Evolutionary conservation across 1,140 invertebrate genomes (phyloP), one percentile per base, ranked within the genome.

Genomic region (Andricus grossulariae): DNA sequence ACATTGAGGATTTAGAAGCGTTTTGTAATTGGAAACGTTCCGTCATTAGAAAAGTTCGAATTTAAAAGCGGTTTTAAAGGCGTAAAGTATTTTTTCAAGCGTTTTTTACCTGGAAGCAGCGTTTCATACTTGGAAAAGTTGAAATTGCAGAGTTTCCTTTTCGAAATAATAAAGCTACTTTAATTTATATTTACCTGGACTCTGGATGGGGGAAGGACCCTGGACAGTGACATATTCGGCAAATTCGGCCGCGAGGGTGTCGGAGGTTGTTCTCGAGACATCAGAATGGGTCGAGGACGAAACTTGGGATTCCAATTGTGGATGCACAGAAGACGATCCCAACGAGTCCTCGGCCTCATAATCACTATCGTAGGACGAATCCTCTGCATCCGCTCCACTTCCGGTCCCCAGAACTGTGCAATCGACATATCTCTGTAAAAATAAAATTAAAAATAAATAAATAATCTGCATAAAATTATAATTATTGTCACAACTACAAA

Each of bases 291-390:
- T 87, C n/a, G 89, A 85, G 10, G 89, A 81, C 18, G 87, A 86
- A 3, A 88, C 80, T 39, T 90, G 85, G 12, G 87, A 87, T 45
- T 86, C 88, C 76, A 88, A 74, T 73, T 85, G 88, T 21, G 87
- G 82, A 66, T 90, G 82, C 21, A 87, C 80, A n/a, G 84, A 80
- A 57, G 85, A 87, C 16, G 88, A 82, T 11, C 87, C 76, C 78
- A 90, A 81, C 5, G 91, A 89, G 50, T 95, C 94, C 70, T 95
- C 94, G 16, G 90, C 92, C 71, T 97, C 96, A 85, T 94, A 96
- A 89, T 97, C 96, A 7, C 96, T 97, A 90, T 97, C 96, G 88
- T 97, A 97, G 80, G 96, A 96, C 25, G 96, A 97, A 88, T 97
- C 96, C 86, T 97, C 96, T 8, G 93, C 93, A 78, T 93, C 93